Percentiles rank a stretch among this genome's conserved stretches.
phyloP scores from a whole-genome alignment of 2,797 vertebrate genomes.

The Danionella dracula region DNA sequence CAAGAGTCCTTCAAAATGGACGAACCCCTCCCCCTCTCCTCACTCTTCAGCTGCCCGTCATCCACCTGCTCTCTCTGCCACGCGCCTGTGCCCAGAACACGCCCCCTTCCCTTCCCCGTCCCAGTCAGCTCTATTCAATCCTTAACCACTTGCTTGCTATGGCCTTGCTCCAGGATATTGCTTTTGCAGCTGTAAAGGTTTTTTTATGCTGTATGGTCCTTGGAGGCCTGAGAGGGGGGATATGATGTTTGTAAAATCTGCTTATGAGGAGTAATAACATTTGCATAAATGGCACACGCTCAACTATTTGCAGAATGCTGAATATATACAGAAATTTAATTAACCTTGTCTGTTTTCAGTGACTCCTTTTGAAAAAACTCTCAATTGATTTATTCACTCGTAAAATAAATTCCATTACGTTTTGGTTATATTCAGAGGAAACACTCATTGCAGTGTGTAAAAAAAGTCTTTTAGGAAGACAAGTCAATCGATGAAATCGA shows the following conservation, averaged over 20 bases:
- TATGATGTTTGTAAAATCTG: background rate
- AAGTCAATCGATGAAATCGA: no score
- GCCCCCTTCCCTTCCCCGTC: conserved; percentile 49
- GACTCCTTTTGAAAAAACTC: no score
- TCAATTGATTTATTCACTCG: no score
- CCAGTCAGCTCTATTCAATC: conserved; percentile 65
- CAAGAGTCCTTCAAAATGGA: conserved; percentile 77
- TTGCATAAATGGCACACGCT: background rate
- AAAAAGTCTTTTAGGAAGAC: no score
- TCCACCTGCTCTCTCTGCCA: conserved; percentile 76
- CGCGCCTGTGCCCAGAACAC: conserved; percentile 66
- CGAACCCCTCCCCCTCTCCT: conserved; percentile 49
- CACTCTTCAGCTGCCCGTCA: conserved; percentile 77
- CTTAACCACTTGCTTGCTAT: conserved; percentile 62
- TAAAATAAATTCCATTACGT: no score
- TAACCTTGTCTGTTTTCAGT: no score
- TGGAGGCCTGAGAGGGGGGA: background rate
- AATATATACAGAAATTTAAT: background rate
- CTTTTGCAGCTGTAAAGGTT: conserved; percentile 41
- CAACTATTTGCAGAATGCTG: background rate
- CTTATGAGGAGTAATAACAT: background rate
- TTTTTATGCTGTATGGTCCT: conserved; percentile 42
- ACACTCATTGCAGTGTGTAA: no score
- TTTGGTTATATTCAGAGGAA: no score
- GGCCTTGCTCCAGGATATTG: conserved; percentile 51